Base-by-base conservation (phyloP, 1,140 invertebrate species). In the Branchinecta lynchi region DNA sequence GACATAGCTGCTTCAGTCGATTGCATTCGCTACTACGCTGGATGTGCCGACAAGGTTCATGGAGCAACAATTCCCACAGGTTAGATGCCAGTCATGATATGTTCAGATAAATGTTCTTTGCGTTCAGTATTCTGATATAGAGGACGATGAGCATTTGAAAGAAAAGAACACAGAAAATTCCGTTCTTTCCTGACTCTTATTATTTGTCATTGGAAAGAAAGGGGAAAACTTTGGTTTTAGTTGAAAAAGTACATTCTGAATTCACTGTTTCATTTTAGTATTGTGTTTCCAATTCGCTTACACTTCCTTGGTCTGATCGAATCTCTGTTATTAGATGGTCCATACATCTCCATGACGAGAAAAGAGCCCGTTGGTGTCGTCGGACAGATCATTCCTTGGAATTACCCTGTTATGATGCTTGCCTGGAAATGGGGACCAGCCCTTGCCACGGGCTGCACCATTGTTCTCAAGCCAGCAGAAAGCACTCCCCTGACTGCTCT, bases 301-400 rank as follows among this genome's bases (percentile, higher is more conserved):
- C 32, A 32, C 5, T 32, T 32, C 32, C 5, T 32, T 32, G 32
- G 5, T 32, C 32, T 32, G 32, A 32, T 32, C 32, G 32, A 32
- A 32, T 32, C 32, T 32, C 32, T 32, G 32, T 32, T 45, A 43
- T 44, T 74, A 78, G 82, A 80, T 76, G 83, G 83, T 60, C 74
- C 81, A 66, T 81, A 76, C 71, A 81, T 85, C 72, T 77, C 78
- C 5, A 83, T 84, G 72, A 94, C 90, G 0, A 81, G 84, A 60
- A 86, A 87, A 76, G 89, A 95, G 75, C 89, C 92, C 7, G 80
- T 94, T 60, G 92, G 92, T 46, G 88, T 94, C 15, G 89, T 89
- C 67, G 92, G 89, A 0, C 88, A 90, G 77, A 93, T 94, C 65
- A 90, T 93, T 68, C 91, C 91, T 73, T 95, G 92, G 92, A 95